These are phyloP conservation scores for Lemur catta DNA, from an alignment of 2,797 vertebrate species.

Conservation along the genomic window DNA sequence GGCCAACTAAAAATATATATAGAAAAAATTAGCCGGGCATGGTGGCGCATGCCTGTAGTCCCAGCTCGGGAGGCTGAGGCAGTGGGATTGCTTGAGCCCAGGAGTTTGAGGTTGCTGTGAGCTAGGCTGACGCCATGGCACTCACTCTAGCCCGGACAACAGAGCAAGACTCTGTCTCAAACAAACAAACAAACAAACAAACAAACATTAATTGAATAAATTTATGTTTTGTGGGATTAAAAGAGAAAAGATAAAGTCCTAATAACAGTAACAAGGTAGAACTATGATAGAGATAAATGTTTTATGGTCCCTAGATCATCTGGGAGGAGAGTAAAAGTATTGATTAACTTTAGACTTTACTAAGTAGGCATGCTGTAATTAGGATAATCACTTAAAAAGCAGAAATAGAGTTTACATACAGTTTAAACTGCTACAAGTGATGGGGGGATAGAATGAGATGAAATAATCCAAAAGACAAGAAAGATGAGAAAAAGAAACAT, in stretches of 20 bases:
- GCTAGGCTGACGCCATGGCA: too few species aligned
- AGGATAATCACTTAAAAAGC: background rate
- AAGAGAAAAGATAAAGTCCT: constrained; percentile 10
- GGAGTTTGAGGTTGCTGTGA: too few species aligned
- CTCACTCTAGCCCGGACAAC: too few species aligned
- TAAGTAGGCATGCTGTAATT: background rate
- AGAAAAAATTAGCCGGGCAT: too few species aligned
- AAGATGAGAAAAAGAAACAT: background rate
- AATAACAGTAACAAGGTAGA: background rate
- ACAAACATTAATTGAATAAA: background rate
- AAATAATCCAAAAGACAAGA: background rate
- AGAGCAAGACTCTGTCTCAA: too few species aligned
- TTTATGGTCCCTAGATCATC: background rate
- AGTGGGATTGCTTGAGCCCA: too few species aligned
- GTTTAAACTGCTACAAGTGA: background rate
- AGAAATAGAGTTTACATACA: background rate
- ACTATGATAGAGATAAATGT: background rate
- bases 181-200: too few species aligned
- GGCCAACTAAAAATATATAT: too few species aligned
- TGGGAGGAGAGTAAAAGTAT: background rate
- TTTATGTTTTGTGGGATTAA: background rate
- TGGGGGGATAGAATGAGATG: background rate
- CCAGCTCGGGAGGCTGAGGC: too few species aligned
- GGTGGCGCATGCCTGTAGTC: too few species aligned
- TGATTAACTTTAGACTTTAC: background rate